A percentile compares a stretch with the other conserved stretches of the same genome.
Evolutionary conservation across 2,113 vertebrate species (phyloP).

Genomic region (Aleadryas rufinucha): DNA sequence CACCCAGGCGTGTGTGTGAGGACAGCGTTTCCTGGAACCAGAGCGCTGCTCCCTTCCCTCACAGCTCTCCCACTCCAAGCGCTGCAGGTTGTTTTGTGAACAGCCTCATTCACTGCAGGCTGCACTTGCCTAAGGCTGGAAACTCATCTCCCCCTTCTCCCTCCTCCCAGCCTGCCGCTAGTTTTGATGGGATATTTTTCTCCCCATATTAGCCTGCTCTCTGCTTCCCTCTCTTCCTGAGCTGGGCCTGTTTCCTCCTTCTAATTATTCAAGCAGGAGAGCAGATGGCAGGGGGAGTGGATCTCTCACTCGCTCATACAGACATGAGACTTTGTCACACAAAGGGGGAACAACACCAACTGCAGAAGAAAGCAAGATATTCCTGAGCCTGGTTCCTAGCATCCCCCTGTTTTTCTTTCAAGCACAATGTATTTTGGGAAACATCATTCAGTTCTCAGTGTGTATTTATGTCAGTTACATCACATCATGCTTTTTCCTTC

Average conservation of each 20-base stretch:
- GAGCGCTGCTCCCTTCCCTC: background rate
- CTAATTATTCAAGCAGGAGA: slow-evolving; percentile 22
- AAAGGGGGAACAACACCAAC: background rate
- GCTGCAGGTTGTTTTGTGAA: background rate
- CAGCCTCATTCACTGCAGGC: background rate
- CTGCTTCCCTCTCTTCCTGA: background rate
- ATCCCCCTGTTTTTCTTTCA: background rate
- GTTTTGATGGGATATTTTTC: background rate
- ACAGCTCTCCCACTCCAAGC: background rate
- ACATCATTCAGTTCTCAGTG: background rate
- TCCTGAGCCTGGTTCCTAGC: background rate
- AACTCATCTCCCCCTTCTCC: background rate
- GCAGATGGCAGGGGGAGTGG: slow-evolving; percentile 50
- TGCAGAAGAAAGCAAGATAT: background rate
- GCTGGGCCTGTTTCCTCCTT: background rate
- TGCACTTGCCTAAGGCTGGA: background rate
- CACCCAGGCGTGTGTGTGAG: rapidly evolving
- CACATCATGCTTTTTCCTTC: background rate
- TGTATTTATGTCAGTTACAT: background rate
- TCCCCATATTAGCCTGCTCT: background rate
- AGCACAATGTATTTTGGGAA: background rate
- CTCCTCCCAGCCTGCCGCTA: background rate
- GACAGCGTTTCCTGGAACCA: rapidly evolving
- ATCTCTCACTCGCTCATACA: background rate
- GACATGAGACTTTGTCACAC: background rate